phyloP scores from a whole-genome alignment of 2,797 vertebrate species.

The Botia almorhae region DNA sequence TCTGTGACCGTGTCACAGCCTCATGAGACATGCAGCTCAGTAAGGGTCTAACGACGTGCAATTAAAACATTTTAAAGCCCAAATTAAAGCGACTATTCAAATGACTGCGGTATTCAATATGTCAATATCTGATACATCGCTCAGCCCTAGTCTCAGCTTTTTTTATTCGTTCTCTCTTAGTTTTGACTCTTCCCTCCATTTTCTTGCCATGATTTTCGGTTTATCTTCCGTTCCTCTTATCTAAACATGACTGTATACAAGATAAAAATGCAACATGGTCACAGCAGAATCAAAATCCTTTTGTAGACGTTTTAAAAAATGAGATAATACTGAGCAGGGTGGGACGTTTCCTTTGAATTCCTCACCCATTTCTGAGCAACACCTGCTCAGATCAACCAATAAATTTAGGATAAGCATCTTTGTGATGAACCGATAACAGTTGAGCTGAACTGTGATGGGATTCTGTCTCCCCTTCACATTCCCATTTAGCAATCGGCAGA shows the following conservation, averaged over 20 bases:
- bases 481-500: constrained; percentile 60
- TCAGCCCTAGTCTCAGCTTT: background rate
- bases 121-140: background rate
- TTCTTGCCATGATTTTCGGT: background rate
- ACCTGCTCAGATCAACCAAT: constrained; percentile 33
- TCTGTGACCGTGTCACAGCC: background rate
- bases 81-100: background rate
- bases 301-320: constrained; percentile 11
- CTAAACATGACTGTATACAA: constrained; percentile 3
- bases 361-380: constrained; percentile 29
- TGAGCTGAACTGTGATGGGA: constrained; percentile 56
- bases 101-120: background rate
- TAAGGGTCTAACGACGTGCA: too few species aligned
- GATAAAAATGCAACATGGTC: constrained; percentile 8
- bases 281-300: constrained; percentile 12
- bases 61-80: background rate
- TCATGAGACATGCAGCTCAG: background rate
- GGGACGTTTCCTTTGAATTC: constrained; percentile 15
- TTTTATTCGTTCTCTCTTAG: background rate
- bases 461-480: constrained; percentile 42
- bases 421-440: constrained; percentile 39
- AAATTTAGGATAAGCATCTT: constrained; percentile 41
- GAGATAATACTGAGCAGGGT: background rate
- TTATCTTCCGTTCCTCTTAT: constrained; percentile 6
- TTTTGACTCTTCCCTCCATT: background rate